phyloP scores from a whole-genome alignment of 2,888 invertebrate genomes.

The Cancer borealis region DNA sequence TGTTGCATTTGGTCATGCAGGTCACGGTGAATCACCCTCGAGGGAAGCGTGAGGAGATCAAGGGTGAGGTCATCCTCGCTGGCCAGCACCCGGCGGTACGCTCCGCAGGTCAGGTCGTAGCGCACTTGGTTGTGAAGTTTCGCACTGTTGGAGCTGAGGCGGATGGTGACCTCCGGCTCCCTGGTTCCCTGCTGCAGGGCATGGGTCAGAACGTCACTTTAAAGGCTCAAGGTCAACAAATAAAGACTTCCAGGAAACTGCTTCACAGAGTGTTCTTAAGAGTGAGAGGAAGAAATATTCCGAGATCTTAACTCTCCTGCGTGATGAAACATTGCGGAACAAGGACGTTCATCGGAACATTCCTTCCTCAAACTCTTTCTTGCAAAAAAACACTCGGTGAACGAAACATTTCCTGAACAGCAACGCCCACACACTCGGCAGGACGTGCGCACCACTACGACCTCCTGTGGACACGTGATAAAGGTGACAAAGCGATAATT shows the following conservation, averaged over 20 bases:
- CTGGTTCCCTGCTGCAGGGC: conserved; percentile 53
- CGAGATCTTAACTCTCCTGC: neutral
- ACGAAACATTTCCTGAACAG: neutral
- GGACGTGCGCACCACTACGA: neutral
- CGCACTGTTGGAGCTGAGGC: conserved; percentile 53
- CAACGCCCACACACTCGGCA: neutral
- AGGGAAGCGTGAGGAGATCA: conserved; percentile 61
- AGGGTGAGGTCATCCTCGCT: conserved; percentile 55
- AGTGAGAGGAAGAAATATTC: neutral
- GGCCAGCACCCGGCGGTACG: conserved; percentile 28
- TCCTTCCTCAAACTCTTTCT: neutral
- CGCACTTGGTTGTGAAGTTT: conserved; percentile 43
- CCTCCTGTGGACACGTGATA: neutral
- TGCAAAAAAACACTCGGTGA: neutral
- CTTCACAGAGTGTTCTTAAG: neutral
- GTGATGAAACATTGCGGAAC: neutral
- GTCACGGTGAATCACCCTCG: conserved; percentile 51
- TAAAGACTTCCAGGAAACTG: neutral
- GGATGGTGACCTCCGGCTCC: conserved; percentile 61
- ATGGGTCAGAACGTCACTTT: neutral
- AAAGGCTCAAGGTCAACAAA: neutral
- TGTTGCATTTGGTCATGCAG: conserved; percentile 23
- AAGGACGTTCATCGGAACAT: neutral
- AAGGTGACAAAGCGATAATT: neutral
- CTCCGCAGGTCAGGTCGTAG: conserved; percentile 48